These are phyloP conservation scores for Catharus minimus DNA, from an alignment of 2,113 vertebrate genomes.

Conservation along the genomic window DNA sequence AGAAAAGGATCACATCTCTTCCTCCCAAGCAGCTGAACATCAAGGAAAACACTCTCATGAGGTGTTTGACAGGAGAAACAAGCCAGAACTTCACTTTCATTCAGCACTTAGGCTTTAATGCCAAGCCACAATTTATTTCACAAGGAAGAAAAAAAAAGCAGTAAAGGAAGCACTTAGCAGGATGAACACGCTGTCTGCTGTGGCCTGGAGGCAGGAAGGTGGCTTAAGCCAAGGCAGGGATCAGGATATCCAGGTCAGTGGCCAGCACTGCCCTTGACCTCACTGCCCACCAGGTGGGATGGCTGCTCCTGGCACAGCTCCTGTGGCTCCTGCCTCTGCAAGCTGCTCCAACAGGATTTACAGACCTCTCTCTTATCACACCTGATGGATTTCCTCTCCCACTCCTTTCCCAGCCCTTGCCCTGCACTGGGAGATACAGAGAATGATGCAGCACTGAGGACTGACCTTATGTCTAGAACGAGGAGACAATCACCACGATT, in stretches of 20 bases:
- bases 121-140: slow-evolving; percentile 18
- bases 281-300: background rate
- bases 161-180: slow-evolving; percentile 4
- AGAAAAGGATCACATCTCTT: background rate
- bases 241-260: background rate
- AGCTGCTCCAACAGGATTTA: slow-evolving; percentile 24
- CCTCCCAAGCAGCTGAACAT: background rate
- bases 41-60: background rate
- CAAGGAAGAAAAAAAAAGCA: background rate
- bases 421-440: background rate
- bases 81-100: slow-evolving; percentile 7
- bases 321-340: background rate
- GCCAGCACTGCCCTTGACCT: slow-evolving; percentile 1
- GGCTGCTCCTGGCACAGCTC: background rate
- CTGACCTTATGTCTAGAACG: background rate
- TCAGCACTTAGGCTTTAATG: background rate
- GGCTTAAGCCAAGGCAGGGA: background rate
- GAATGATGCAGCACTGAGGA: background rate
- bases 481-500: background rate
- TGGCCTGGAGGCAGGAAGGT: slow-evolving; percentile 19
- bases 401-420: slow-evolving; percentile 34
- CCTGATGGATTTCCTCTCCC: slow-evolving; percentile 4
- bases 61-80: slow-evolving; percentile 35
- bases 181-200: background rate
- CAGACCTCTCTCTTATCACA: slow-evolving; percentile 12